These are phyloP conservation scores for Hydrolagus colliei DNA, from an alignment of 2,797 vertebrate species.

Conservation along the genomic window DNA sequence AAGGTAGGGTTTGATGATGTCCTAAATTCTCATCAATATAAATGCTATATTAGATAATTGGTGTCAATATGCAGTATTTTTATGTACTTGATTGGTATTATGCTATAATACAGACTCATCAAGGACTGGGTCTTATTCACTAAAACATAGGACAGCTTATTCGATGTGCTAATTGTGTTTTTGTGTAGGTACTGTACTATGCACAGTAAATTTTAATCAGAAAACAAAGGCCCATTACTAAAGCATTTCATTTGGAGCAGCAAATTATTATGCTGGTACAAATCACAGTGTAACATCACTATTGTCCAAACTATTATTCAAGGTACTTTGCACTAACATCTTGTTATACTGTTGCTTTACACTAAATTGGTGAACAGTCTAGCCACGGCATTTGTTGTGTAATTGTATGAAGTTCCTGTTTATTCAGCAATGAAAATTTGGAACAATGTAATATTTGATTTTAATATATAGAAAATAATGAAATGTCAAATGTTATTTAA, in stretches of 20 bases:
- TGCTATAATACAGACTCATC: not conserved
- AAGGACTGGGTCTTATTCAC: not conserved
- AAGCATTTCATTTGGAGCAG: not conserved
- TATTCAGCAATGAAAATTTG: conserved; percentile 5
- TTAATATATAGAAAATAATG: conserved; percentile 12
- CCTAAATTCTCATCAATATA: not conserved
- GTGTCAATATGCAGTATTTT: conserved; percentile 1
- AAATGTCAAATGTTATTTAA: not conserved
- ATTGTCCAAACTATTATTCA: conserved; percentile 2
- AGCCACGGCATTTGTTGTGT: not conserved
- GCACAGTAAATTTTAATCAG: not conserved
- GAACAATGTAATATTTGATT: conserved; percentile 19
- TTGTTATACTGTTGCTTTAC: conserved; percentile 5
- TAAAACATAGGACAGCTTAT: not conserved
- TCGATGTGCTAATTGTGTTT: not conserved
- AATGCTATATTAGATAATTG: not conserved
- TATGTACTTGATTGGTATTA: conserved; percentile 13
- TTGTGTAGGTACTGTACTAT: not conserved
- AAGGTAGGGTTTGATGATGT: not conserved
- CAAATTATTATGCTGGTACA: conserved; percentile 14
- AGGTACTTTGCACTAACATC: conserved; percentile 28
- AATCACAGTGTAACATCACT: not conserved
- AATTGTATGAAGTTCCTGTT: not conserved
- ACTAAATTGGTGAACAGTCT: not conserved
- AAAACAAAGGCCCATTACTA: not conserved